These are phyloP conservation scores for Epizoanthus scotinus DNA, from an alignment of 92 coral and sea anemone genomes.

Conservation along the genomic window DNA sequence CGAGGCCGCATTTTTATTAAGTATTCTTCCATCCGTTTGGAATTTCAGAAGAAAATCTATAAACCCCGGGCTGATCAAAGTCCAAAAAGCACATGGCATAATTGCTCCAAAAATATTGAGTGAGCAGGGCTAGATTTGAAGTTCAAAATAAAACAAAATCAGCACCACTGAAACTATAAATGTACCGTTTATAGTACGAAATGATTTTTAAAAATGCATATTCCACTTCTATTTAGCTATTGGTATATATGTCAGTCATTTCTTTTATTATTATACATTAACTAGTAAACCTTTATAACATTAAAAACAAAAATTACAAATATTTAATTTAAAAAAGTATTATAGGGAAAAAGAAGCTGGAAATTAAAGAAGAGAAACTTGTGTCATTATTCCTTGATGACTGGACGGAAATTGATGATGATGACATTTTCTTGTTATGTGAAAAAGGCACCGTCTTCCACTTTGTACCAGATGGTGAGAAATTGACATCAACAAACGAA, in stretches of 20 bases:
- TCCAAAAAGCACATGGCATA: too few species aligned
- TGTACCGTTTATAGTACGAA: too few species aligned
- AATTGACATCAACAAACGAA: neutral
- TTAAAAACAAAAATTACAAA: too few species aligned
- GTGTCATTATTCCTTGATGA: constrained; percentile 35
- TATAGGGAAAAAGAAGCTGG: constrained; percentile 37
- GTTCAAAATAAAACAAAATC: too few species aligned
- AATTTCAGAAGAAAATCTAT: constrained; percentile 13
- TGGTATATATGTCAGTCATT: too few species aligned
- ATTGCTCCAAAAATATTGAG: too few species aligned
- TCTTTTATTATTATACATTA: too few species aligned
- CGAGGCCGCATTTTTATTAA: neutral
- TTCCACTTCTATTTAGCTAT: too few species aligned
- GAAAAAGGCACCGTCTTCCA: constrained; percentile 36
- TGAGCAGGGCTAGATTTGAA: too few species aligned
- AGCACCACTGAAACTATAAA: too few species aligned
- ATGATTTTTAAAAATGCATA: too few species aligned
- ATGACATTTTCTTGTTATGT: constrained; percentile 41
- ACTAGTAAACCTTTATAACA: too few species aligned
- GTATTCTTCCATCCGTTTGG: constrained; percentile 9
- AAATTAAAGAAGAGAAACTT: constrained; percentile 15
- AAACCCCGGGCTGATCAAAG: neutral
- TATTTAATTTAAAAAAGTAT: neutral
- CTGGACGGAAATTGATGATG: constrained; percentile 42
- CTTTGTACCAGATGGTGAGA: constrained; percentile 40